phyloP scores from a whole-genome alignment of 1,140 invertebrate species.

The Bombyx mori region DNA sequence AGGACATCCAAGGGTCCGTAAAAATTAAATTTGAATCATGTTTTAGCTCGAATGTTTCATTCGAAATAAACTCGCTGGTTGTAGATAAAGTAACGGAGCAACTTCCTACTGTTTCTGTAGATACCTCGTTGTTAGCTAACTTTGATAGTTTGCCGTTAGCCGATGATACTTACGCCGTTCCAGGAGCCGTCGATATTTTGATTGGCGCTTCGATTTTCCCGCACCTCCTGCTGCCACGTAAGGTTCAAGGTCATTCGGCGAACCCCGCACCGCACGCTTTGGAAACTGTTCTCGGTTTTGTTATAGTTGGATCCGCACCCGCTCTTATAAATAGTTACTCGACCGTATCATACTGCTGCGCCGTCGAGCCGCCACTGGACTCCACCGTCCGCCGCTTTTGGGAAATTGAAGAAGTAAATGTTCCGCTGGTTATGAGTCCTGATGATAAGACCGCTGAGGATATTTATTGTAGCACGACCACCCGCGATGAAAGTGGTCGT shows the following conservation, averaged over 20 bases:
- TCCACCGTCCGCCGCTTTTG: constrained; percentile 9
- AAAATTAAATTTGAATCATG: constrained; percentile 13
- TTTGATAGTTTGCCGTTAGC: constrained; percentile 4
- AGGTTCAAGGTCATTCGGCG: constrained; percentile 7
- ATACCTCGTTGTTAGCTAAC: constrained; percentile 5
- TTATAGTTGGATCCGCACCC: constrained; percentile 17
- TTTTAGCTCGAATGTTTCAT: constrained; percentile 9
- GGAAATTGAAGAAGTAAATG: constrained; percentile 14
- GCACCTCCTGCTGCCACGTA: constrained; percentile 12
- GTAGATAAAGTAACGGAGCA: constrained; percentile 14
- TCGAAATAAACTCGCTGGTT: constrained; percentile 11
- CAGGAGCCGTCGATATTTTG: constrained; percentile 14
- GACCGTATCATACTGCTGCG: constrained; percentile 4
- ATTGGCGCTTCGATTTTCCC: constrained; percentile 21
- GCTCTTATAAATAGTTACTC: constrained; percentile 1
- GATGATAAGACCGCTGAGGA: constrained; percentile 14
- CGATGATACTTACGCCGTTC: constrained; percentile 9
- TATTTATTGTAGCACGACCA: constrained; percentile 10
- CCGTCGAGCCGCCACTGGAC: constrained; percentile 5
- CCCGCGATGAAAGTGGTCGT: constrained; percentile 9
- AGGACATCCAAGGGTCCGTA: constrained; percentile 7
- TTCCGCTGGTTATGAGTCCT: constrained; percentile 6
- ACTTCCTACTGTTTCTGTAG: constrained; percentile 10
- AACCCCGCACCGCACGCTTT: constrained; percentile 9
- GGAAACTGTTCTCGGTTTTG: constrained; percentile 16